Evolutionary conservation across 2,113 vertebrate species (phyloP).

Genomic region (Melanerpes aurifrons): DNA sequence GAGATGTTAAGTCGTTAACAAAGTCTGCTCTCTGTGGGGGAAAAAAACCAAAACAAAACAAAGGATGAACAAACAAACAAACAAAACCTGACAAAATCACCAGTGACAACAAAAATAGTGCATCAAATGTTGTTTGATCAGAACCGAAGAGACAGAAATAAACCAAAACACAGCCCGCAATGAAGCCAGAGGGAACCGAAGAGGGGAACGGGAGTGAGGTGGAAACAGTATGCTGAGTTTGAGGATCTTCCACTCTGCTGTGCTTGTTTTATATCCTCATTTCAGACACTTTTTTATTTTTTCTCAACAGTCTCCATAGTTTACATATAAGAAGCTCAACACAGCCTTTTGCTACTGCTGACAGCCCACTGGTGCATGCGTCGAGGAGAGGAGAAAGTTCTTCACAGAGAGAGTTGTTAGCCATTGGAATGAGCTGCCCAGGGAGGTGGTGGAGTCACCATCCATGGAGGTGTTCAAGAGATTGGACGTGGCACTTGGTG

Average conservation of each 20-base stretch:
- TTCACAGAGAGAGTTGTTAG: too few species aligned
- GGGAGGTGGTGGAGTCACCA: too few species aligned
- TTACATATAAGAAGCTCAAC: background rate
- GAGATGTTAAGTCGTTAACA: background rate
- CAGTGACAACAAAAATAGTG: background rate
- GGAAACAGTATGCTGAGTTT: background rate
- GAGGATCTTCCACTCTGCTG: background rate
- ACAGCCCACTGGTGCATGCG: background rate
- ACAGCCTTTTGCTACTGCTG: background rate
- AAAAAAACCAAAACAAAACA: background rate
- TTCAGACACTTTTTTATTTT: background rate
- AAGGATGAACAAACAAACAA: background rate
- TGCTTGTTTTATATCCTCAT: background rate
- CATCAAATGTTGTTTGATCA: background rate
- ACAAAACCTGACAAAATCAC: background rate
- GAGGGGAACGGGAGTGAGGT: accelerated
- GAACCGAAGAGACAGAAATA: background rate
- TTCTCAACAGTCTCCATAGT: background rate
- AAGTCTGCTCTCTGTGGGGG: background rate
- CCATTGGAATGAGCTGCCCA: too few species aligned
- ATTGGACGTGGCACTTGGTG: too few species aligned
- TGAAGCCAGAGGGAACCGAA: background rate
- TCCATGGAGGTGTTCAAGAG: too few species aligned
- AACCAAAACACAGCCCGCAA: background rate
- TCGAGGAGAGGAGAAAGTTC: too few species aligned